Evolutionary conservation across 2,888 invertebrate genomes (phyloP), one percentile per base, ranked within the genome.

Genomic region (Oegoconia quadripuncta): DNA sequence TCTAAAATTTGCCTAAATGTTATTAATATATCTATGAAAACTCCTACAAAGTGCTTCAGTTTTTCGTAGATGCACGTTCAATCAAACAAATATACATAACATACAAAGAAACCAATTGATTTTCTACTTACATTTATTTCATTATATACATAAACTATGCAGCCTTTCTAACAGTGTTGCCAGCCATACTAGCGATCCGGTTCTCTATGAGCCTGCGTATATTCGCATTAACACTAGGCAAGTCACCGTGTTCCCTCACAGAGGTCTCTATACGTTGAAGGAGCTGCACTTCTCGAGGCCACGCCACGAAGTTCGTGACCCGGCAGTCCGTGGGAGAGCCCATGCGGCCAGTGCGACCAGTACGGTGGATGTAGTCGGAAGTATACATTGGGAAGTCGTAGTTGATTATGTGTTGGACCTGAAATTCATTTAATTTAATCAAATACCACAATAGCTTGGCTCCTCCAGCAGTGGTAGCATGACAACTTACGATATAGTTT

Each of bases 361-460:
- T 93, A 36, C 94, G 90, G 76, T 98, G 98, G 48, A 99, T 93
- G 72, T 98, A 98, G 72, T 98, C 98, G 0, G 97, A 93, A 1
- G 96, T 92, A 75, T 94, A 94, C 0, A 92, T 65, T 0, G 99
- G 98, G 63, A 98, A 97, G 64, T 98, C 97, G 73, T 93, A 99
- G 86, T 98, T 98, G 25, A 99, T 89, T 23, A 99, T 91, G 67
- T 97, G 95, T 18, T 91, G 89, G 0, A 93, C 93, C 92, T 94
- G 82, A 11, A 48, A 44, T 34, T 42, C 11, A 18, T 9, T 7
- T 4, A 15, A 15, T 7, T 5, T 5, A 18, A 7, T 5, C n/a
- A n/a, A n/a, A n/a, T n/a, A n/a, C n/a, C n/a, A n/a, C n/a, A n/a
- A n/a, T n/a, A n/a, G n/a, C n/a, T n/a, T n/a, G n/a, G n/a, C n/a